Base-by-base conservation (phyloP, 2,113 vertebrate genomes). In the Cyphomyrus discorhynchus region DNA sequence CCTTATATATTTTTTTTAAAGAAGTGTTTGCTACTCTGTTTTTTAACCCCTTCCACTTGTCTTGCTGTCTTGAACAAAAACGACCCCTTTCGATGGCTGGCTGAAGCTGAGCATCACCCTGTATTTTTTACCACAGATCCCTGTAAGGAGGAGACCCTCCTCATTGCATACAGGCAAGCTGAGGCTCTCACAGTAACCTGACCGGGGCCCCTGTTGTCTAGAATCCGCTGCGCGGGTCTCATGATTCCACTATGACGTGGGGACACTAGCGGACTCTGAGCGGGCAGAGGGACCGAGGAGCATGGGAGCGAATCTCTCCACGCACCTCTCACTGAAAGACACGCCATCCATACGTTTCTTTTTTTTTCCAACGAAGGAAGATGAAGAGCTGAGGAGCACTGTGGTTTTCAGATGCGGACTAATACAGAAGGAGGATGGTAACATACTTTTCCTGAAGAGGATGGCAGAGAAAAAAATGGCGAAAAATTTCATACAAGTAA, bases 41-140 rank as follows among this genome's bases (percentile, higher is more conserved):
- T 62, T 82, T 49, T 24, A 31, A 27, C 46, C 70, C 49, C 24
- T 35, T 53, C 46, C 86, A 88, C 66, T 83, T 82, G 66, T 90
- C 86, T 83, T 83, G 50, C 89, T 88, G 52, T 88, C 42, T 84
- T 83, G 24, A 88, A 66, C 47, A 83, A 88, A 90, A 84, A 45
- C 80, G 91, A 91, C 74, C 88, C 15, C 90, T 45, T 77, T 66
- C 45, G 15, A 31, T 49, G 86, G 94, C 95, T 95, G 95, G 95
- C 96, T 90, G 96, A 97, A 95, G 96, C 95, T 97, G 96, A 97
- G 97, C 96, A 95, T 96, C 96, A 96, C 96, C 96, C 96, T 97
- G 96, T 97, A 97, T 97, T 97, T 96, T 97, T 97, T 97, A 96
- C 97, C 96, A 95, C 97, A 97, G 97, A 97, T 97, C 96, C 97